Evolutionary conservation across 92 coral and sea anemone genomes (phyloP), one percentile per base, ranked within the genome.

Genomic region (Hydrozoanthus gracilis): DNA sequence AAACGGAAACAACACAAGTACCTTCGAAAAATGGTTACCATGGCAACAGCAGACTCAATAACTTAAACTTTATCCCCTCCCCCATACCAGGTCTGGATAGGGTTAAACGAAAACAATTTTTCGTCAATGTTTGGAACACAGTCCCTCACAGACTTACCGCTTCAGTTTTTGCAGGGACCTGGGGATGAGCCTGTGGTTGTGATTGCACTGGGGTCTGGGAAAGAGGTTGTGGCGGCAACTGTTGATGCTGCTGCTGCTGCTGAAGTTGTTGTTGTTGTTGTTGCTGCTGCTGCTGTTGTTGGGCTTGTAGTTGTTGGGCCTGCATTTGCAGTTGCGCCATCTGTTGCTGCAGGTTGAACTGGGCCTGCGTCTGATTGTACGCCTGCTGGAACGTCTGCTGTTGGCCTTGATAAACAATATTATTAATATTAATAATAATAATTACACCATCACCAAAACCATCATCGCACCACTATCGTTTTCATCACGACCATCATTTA

Each of bases 321-420:
- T 89, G 89, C 91, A 91, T 91, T 35, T 91, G 93, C 16, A 94
- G 84, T 74, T 94, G 98, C 74, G 82, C 93, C 79, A 94, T 87
- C 47, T 92, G 94, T 75, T 88, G 98, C 84, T 94, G 98, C 86
- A 94, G 89, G 94, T 87, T 94, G 82, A 91, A 91, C 69, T 91
- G 94, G 14, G 85, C 46, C 69, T 91, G 91, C 3, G 89, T 61
- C 79, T 91, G 94, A 84, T 82, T 88, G 78, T 83, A 94, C 77
- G 87, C 91, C 61, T 94, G 98, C 35, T 92, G 98, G 50, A 90
- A 94, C 73, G 95, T 85, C 82, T 90, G 95, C 8, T 88, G 86
- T 48, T 94, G 98, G 56, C 95, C 98, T 94, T 71, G 60, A 55
- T 2, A 56, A 66, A 66, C 16, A 35, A 35, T 48, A 9, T 27